Percentiles rank a stretch among this genome's conserved stretches.
Conservation (phyloP, 1,140 invertebrate species). For the Drosophila willistoni region DNA sequence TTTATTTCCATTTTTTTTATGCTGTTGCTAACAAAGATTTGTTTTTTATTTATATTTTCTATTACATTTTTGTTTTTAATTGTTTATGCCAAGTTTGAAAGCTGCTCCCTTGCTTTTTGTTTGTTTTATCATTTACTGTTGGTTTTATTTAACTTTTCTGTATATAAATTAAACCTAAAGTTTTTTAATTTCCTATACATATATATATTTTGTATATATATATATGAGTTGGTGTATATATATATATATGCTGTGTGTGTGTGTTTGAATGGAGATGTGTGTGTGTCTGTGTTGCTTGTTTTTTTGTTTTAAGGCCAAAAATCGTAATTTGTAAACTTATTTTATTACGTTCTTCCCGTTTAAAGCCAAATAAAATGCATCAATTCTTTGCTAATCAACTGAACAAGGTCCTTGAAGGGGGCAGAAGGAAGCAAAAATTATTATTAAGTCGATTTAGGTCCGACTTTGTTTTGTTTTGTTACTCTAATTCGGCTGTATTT, state of each 20-base stretch:
- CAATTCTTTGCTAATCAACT: conserved; percentile 1
- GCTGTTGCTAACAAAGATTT: conserved; percentile 53
- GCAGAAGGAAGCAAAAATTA: neutral
- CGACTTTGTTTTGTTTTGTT: neutral
- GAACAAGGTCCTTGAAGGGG: neutral
- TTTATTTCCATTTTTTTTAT: conserved; percentile 32
- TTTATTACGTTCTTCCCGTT: conserved; percentile 17
- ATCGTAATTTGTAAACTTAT: conserved; percentile 61
- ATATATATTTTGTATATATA: conserved; percentile 62
- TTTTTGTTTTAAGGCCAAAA: conserved; percentile 70
- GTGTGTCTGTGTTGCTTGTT: conserved; percentile 27
- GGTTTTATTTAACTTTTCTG: conserved; percentile 3
- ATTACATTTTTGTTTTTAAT: conserved; percentile 32
- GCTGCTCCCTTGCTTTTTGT: conserved; percentile 70
- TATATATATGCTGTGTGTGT: conserved; percentile 29
- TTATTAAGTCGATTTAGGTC: neutral
- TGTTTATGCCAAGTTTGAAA: conserved; percentile 66
- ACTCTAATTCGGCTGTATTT: neutral
- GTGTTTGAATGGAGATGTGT: conserved; percentile 19
- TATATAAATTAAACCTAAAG: conserved; percentile 75
- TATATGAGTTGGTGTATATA: conserved; percentile 48
- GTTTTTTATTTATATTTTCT: conserved; percentile 20
- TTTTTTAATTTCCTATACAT: conserved; percentile 60
- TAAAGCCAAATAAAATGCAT: conserved; percentile 16
- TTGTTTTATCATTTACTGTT: neutral